Conservation (phyloP, 2,888 invertebrate species). For the Eupithecia subumbrata region DNA sequence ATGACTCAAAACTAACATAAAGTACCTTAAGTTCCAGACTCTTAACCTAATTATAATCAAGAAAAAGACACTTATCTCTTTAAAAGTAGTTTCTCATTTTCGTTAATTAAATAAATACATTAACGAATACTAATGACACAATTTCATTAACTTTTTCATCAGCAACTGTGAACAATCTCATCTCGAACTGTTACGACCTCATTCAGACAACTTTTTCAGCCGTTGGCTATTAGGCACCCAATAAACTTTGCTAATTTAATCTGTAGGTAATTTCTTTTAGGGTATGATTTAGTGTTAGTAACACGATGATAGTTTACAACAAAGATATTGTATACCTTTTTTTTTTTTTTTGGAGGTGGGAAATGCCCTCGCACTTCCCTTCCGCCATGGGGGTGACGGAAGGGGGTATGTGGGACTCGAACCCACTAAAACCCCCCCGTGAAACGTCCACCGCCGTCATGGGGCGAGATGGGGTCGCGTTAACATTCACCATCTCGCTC, state of each 20-base stretch:
- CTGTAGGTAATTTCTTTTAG: background rate
- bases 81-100: background rate
- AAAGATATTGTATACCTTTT: no score
- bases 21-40: background rate
- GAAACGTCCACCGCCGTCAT: no score
- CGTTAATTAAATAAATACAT: background rate
- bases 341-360: no score
- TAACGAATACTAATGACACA: background rate
- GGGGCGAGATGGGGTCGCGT: no score
- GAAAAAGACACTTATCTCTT: background rate
- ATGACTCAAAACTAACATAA: background rate
- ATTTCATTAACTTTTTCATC: conserved; percentile 7
- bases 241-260: conserved; percentile 9
- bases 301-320: background rate
- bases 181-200: conserved; percentile 1
- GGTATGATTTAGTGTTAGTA: background rate
- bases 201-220: conserved; percentile 11
- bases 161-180: conserved; percentile 4
- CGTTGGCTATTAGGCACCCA: background rate
- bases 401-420: no score
- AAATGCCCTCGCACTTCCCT: no score
- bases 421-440: no score
- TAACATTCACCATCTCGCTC: no score
- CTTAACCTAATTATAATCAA: background rate
- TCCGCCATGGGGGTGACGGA: no score